These are phyloP conservation scores for Orientallactaga sibirica DNA, from an alignment of 2,797 vertebrate genomes.

Conservation along the genomic window DNA sequence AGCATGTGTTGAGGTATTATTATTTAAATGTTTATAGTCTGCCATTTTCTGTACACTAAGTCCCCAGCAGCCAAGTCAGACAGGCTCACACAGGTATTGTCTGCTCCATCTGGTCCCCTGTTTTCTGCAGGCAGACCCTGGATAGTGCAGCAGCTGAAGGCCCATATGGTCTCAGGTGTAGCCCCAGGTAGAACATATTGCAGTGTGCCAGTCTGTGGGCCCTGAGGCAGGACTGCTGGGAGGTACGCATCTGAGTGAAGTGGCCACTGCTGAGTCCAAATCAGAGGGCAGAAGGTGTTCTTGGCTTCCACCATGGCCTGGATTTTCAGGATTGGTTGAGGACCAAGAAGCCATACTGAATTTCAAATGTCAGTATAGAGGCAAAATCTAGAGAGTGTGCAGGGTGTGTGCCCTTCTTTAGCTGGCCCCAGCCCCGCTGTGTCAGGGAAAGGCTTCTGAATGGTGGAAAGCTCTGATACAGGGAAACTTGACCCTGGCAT, in stretches of 20 bases:
- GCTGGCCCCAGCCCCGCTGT: background rate
- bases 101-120: conserved; percentile 76
- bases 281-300: conserved; percentile 79
- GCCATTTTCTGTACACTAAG: conserved; percentile 74
- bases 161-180: conserved; percentile 84
- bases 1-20: conserved; percentile 79
- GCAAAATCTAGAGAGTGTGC: background rate
- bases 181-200: conserved; percentile 79
- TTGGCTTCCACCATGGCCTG: conserved; percentile 66
- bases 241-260: conserved; percentile 62
- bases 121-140: conserved; percentile 64
- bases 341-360: conserved; percentile 48
- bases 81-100: conserved; percentile 69
- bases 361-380: conserved; percentile 45
- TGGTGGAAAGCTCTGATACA: fast-evolving
- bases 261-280: conserved; percentile 69
- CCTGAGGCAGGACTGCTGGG: conserved; percentile 57
- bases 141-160: conserved; percentile 76
- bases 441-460: background rate
- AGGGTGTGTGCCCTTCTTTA: background rate
- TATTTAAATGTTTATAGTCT: conserved; percentile 83
- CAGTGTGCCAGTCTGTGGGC: conserved; percentile 54
- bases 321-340: conserved; percentile 71
- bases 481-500: fast-evolving
- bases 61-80: conserved; percentile 78